A percentile compares a stretch with the other conserved stretches of the same genome.
Conservation (phyloP, 2,113 vertebrate species). For the Turdus rufiventris region DNA sequence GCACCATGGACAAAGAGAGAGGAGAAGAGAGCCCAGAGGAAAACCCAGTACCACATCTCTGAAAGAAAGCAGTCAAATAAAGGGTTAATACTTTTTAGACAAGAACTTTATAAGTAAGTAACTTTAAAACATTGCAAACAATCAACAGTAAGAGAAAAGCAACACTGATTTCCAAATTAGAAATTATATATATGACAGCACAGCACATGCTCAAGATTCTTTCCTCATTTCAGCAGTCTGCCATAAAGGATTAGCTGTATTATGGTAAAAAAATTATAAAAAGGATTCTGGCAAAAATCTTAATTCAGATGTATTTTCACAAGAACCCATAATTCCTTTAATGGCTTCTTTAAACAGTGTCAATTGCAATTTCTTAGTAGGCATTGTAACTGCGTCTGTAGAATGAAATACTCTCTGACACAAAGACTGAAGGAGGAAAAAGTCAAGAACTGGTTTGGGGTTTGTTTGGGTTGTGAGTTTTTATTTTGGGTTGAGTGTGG, state of each 20-base stretch:
- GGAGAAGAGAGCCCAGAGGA: conserved; percentile 98
- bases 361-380: neutral
- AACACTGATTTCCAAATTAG: neutral
- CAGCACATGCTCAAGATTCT: neutral
- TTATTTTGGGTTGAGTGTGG: neutral
- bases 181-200: neutral
- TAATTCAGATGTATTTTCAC: neutral
- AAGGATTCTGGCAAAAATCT: neutral
- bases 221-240: neutral
- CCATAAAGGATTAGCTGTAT: neutral
- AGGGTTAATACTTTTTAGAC: conserved; percentile 15
- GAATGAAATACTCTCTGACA: neutral
- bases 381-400: neutral
- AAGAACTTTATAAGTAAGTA: neutral
- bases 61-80: conserved; percentile 61
- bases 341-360: neutral
- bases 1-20: conserved; percentile 93
- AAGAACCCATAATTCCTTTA: neutral
- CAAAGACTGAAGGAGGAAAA: neutral
- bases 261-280: neutral
- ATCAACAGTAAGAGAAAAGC: neutral
- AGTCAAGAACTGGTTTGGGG: neutral
- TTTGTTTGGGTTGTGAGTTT: neutral
- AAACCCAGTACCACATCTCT: conserved; percentile 99
- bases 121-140: neutral